These are phyloP conservation scores for Zosterops pallidus DNA, from an alignment of 2,113 vertebrate species.

Conservation along the genomic window DNA sequence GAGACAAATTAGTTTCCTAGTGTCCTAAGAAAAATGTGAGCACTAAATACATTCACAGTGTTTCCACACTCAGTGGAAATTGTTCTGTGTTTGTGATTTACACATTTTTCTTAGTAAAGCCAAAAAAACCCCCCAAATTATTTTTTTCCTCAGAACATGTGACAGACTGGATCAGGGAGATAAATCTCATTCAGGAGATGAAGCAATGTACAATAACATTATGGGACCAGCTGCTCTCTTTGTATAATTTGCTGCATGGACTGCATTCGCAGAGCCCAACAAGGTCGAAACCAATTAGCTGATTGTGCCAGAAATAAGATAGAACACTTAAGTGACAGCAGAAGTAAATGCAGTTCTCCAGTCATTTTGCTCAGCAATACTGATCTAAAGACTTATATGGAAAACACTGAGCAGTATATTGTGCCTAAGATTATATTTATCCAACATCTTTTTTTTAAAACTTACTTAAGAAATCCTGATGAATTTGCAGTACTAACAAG, in stretches of 20 bases:
- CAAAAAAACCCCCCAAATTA: not conserved
- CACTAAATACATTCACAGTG: not conserved
- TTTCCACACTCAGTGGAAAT: not conserved
- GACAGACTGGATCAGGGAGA: constrained; percentile 57
- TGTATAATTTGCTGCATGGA: constrained; percentile 7
- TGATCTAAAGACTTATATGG: not conserved
- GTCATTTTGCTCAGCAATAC: not conserved
- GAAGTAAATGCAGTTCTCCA: constrained; percentile 1
- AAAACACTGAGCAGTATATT: not conserved
- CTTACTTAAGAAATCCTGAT: not conserved
- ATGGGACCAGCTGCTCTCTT: constrained; percentile 56
- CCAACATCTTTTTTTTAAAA: not conserved
- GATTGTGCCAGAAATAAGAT: constrained; percentile 60
- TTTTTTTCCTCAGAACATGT: not conserved
- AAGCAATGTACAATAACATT: not conserved
- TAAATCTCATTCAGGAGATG: constrained; percentile 50
- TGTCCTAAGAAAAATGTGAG: not conserved
- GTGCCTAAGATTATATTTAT: not conserved
- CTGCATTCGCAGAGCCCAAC: constrained; percentile 48
- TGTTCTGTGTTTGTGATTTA: constrained; percentile 44
- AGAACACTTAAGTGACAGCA: constrained; percentile 9
- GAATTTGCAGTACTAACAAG: not conserved
- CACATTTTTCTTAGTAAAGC: constrained; percentile 8
- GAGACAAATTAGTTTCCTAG: constrained; percentile 34
- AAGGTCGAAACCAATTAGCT: constrained; percentile 59